Percentiles rank a stretch among this genome's conserved stretches.
These are phyloP conservation scores for Eupithecia dodoneata DNA, from an alignment of 2,888 invertebrate genomes.

Conservation along the genomic window DNA sequence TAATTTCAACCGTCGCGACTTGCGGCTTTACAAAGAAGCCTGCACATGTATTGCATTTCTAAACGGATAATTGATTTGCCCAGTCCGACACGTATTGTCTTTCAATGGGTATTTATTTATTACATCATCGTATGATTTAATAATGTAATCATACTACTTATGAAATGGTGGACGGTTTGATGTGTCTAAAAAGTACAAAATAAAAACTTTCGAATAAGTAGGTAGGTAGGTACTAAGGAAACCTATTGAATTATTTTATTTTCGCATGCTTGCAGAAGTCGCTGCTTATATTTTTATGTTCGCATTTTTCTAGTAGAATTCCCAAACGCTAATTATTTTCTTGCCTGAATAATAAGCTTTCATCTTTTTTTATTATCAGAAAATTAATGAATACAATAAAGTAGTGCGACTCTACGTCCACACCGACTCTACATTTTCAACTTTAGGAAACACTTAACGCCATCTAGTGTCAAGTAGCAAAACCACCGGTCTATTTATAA, in stretches of 20 bases:
- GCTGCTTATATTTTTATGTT: background rate
- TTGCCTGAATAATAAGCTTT: background rate
- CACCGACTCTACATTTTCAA: background rate
- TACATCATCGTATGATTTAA: background rate
- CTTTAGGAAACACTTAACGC: constrained; percentile 37
- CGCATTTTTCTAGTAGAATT: background rate
- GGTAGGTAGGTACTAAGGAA: background rate
- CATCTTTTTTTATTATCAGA: background rate
- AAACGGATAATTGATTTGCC: constrained; percentile 1
- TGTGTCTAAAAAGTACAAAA: no score
- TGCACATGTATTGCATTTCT: constrained; percentile 5
- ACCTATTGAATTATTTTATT: no score
- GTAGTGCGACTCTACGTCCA: background rate
- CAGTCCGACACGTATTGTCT: background rate
- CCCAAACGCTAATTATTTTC: background rate
- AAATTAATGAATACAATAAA: no score
- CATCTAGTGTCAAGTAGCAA: constrained; percentile 68
- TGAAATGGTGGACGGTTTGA: no score
- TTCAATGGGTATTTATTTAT: background rate
- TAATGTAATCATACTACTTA: background rate
- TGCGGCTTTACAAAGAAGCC: background rate
- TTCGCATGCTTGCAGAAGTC: no score
- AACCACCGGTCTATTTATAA: constrained; percentile 68
- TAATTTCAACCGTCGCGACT: background rate
- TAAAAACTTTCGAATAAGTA: no score